phyloP scores from a whole-genome alignment of 2,888 invertebrate genomes.

The Tanaodytes sp. region DNA sequence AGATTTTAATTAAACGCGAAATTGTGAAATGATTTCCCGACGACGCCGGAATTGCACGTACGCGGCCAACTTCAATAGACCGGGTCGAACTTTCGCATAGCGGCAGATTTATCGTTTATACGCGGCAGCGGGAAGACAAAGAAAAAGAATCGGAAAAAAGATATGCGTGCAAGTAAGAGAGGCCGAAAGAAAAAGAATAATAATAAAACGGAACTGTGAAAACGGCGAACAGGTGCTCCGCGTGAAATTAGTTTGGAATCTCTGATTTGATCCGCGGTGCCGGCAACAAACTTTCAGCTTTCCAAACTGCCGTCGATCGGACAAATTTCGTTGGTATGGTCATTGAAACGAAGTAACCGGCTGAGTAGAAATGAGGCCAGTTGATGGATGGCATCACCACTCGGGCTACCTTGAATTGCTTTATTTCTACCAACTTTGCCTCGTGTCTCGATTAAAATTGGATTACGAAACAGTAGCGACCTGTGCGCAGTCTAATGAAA shows the following conservation, averaged over 20 bases:
- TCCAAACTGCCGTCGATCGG: constrained; percentile 37
- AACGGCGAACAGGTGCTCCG: constrained; percentile 56
- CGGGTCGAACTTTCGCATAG: constrained; percentile 56
- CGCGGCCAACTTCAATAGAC: constrained; percentile 53
- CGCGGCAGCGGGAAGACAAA: constrained; percentile 37
- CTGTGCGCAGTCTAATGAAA: constrained; percentile 15
- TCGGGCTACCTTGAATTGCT: constrained; percentile 32
- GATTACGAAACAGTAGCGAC: constrained; percentile 28
- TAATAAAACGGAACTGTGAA: constrained; percentile 44
- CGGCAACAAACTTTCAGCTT: constrained; percentile 40
- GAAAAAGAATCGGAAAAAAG: constrained; percentile 18
- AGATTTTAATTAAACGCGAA: constrained; percentile 72
- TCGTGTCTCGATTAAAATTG: constrained; percentile 33
- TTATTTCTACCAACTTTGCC: constrained; percentile 28
- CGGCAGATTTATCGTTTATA: constrained; percentile 60
- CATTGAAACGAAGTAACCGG: constrained; percentile 19
- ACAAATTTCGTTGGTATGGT: constrained; percentile 29
- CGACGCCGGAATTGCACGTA: constrained; percentile 57
- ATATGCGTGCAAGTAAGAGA: neutral
- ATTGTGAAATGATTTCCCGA: constrained; percentile 70
- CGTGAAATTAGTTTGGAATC: constrained; percentile 60
- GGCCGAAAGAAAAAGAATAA: constrained; percentile 27
- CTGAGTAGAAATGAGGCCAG: constrained; percentile 23
- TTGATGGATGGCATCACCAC: constrained; percentile 37
- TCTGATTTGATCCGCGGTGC: constrained; percentile 46